Base-by-base conservation (phyloP, 2,797 vertebrate species). In the Rhinella marina region DNA sequence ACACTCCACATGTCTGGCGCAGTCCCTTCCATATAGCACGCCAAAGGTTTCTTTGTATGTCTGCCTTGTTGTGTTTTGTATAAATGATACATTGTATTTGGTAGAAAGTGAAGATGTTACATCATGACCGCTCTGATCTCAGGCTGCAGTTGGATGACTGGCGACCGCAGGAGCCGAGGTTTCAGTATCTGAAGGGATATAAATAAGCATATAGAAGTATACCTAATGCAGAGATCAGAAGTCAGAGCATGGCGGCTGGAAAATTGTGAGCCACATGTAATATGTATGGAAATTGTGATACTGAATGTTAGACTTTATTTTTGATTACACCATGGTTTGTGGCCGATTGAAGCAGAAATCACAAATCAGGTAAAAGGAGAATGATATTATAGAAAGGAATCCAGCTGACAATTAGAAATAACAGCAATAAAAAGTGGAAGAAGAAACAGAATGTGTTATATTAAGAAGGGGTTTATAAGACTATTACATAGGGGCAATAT, bases 221-320 rank as follows among this genome's bases (percentile, higher is more conserved):
- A 41, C 56, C 56, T 62, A 91, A 90, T 88, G 82, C 82, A 61
- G 4, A 90, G 92, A 91, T 91, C 92, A 90, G 90, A 90, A 88
- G 52, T 87, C 85, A 88, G 64, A 88, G 88, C 62, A 87, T 92
- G 84, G 88, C 81, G 92, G 90, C 61, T 85, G 82, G 86, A 88
- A 90, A 91, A 92, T 41, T 92, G 82, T 73, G 86, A 90, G 90
- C 81, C 89, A 54, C n/a, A 84, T 88, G 91, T 90, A 91, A 91
- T 90, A 92, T 89, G 82, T 91, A 93, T 91, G 90, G 86, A 91
- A 93, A 92, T 91, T 92, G 91, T 79, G 87, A 0, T 81, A 91
- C 83, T 90, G 87, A 90, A 84, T 12, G 88, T 83, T 70, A 91
- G 90, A 23, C 89, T 89, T 88, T 86, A 85, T 88, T 90, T 90